Base-by-base conservation (phyloP, 2,113 vertebrate genomes). In the Callionymus lyra region DNA sequence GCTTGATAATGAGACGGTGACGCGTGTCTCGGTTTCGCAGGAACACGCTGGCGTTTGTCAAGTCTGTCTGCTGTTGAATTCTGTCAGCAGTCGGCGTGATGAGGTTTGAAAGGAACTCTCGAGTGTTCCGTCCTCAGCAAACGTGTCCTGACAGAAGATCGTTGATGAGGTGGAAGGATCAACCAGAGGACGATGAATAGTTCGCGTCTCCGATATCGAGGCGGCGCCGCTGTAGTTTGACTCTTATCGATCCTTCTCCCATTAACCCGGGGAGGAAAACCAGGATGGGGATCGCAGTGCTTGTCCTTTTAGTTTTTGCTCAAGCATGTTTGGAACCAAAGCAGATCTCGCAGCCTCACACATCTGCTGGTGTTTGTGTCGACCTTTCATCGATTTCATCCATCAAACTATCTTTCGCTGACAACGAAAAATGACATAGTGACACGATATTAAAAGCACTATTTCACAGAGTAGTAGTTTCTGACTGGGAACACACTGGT, bases 151-250 rank as follows among this genome's bases (percentile, higher is more conserved):
- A 67, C 61, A 55, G 62, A 52, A 47, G 41, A 69, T 65, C 57
- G 53, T 69, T 59, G 67, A 47, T 38, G 38, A 51, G 41, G 43
- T 50, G 51, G 59, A 46, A 16, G 62, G 67, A 72, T 63, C 63
- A 46, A 60, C 36, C 60, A 56, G 51, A 34, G n/a, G 42, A 45
- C 52, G 58, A 55, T 72, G 58, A 68, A 62, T 70, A 67, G 70
- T 69, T 61, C 44, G 63, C 59, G 49, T 10, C 32, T 13, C 6
- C 35, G 45, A 41, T 51, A 53, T 41, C 46, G 37, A 18, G 52
- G 45, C 55, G 21, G 47, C 35, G 39, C 17, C 47, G 56, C 47
- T 67, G 56, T 6, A 5, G 52, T 63, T n/a, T n/a, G n/a, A n/a
- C n/a, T n/a, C n/a, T 68, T 57, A 50, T 63, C 70, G 47, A 54